Percentiles rank a stretch among this genome's conserved stretches.
These are phyloP conservation scores for Drosophila villosipedis DNA, from an alignment of 2,888 invertebrate genomes.

Conservation along the genomic window DNA sequence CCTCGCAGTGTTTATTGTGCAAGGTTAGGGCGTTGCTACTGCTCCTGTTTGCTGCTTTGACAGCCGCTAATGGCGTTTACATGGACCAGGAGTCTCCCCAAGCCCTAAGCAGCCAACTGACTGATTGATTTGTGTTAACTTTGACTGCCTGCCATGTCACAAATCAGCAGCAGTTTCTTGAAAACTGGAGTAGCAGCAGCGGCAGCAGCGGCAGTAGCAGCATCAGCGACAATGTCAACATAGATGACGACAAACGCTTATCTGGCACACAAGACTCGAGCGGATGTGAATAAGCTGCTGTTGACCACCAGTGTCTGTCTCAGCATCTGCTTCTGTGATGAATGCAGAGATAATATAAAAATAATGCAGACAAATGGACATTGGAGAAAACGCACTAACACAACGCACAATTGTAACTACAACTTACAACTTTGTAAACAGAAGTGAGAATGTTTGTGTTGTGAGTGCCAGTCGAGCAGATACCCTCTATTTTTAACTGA, in stretches of 20 bases:
- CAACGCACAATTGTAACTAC: conserved; percentile 2
- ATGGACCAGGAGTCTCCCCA: conserved; percentile 19
- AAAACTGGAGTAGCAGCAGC: conserved; percentile 27
- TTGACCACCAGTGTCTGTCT: conserved; percentile 14
- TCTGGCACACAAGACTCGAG: conserved; percentile 43
- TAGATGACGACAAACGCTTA: conserved; percentile 41
- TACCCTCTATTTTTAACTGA: background rate
- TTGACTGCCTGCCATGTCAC: conserved; percentile 62
- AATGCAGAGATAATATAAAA: conserved; percentile 65
- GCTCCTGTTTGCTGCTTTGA: conserved; percentile 11
- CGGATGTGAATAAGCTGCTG: conserved; percentile 34
- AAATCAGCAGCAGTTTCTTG: conserved; percentile 40
- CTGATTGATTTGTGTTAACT: conserved; percentile 78
- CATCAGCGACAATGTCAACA: conserved; percentile 18
- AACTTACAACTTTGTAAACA: conserved; percentile 11
- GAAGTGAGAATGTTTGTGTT: background rate
- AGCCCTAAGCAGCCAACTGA: conserved; percentile 12
- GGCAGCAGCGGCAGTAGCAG: background rate
- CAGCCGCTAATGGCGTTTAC: conserved; percentile 64
- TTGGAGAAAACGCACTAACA: conserved; percentile 39
- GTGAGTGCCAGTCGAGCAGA: too few species aligned
- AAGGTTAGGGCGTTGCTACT: conserved; percentile 71
- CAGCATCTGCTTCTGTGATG: conserved; percentile 45
- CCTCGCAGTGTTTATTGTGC: conserved; percentile 50
- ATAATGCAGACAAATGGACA: conserved; percentile 40